phyloP scores from a whole-genome alignment of 2,888 invertebrate species.

The Rambutsinella grinnellia region DNA sequence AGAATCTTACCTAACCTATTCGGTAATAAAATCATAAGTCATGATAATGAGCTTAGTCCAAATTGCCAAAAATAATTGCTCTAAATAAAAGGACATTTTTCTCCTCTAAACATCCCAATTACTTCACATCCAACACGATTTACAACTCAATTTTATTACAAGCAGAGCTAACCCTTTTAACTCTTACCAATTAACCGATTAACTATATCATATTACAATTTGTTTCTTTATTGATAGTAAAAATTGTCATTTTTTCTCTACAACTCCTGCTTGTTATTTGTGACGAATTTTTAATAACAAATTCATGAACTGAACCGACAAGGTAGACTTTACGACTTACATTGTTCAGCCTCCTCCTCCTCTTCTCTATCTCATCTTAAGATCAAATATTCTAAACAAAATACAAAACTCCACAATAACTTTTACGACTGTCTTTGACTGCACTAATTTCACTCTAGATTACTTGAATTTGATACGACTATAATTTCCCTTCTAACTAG shows the following conservation, averaged over 20 bases:
- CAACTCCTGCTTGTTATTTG: conserved; percentile 28
- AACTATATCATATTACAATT: conserved; percentile 31
- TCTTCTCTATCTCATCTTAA: conserved; percentile 11
- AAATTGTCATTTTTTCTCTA: not conserved
- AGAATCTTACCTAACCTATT: not conserved
- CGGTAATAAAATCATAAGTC: not conserved
- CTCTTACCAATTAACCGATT: no score
- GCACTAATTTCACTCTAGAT: conserved; percentile 40
- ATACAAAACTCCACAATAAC: conserved; percentile 15
- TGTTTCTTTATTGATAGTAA: conserved; percentile 7
- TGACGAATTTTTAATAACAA: not conserved
- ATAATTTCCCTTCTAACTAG: conserved; percentile 37
- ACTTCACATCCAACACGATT: conserved; percentile 8
- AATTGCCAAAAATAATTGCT: not conserved
- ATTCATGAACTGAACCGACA: no score
- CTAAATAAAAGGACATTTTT: not conserved
- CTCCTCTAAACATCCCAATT: conserved; percentile 11
- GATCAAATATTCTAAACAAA: conserved; percentile 17
- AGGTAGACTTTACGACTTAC: not conserved
- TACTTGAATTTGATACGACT: conserved; percentile 40
- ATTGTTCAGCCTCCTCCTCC: not conserved
- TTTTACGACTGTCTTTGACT: conserved; percentile 9
- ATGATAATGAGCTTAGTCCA: not conserved
- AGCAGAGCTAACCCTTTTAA: not conserved
- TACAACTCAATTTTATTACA: conserved; percentile 22